A percentile compares a stretch with the other conserved stretches of the same genome.
phyloP scores from a whole-genome alignment of 2,888 invertebrate genomes.

The Platypus cylindrus region DNA sequence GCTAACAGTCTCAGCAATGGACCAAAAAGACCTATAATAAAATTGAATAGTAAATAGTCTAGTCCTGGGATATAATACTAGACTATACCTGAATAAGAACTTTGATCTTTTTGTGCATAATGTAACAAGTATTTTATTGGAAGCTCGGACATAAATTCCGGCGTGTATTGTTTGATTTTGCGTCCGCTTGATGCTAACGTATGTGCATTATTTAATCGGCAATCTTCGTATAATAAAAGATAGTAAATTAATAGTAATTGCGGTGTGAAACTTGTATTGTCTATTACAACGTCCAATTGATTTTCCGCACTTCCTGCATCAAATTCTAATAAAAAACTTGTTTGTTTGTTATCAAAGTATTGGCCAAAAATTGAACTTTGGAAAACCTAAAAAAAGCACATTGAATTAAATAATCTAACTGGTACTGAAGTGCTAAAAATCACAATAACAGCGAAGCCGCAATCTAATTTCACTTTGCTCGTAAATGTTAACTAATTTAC shows the following conservation, averaged over 20 bases:
- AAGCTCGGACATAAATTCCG: constrained; percentile 76
- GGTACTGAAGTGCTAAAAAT: too few species aligned
- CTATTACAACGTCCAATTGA: constrained; percentile 40
- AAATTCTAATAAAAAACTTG: constrained; percentile 44
- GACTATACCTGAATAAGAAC: constrained; percentile 62
- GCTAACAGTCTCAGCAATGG: constrained; percentile 76
- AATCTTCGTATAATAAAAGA: constrained; percentile 83
- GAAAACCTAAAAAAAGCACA: constrained; percentile 50
- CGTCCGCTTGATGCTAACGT: constrained; percentile 52
- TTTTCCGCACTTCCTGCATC: constrained; percentile 31
- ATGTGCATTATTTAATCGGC: constrained; percentile 60
- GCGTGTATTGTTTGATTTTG: constrained; percentile 73
- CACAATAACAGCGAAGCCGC: too few species aligned
- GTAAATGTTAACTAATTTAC: too few species aligned
- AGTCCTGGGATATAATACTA: background rate
- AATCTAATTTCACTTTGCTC: too few species aligned
- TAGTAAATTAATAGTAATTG: constrained; percentile 87
- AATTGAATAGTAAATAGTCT: background rate
- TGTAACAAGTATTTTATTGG: constrained; percentile 89
- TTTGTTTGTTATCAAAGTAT: constrained; percentile 50
- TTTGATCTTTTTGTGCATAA: constrained; percentile 84
- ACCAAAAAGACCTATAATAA: constrained; percentile 56
- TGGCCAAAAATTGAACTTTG: constrained; percentile 63
- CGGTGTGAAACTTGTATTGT: constrained; percentile 62
- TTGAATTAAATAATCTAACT: background rate